A percentile compares a stretch with the other conserved stretches of the same genome.
phyloP scores from a whole-genome alignment of 2,888 invertebrate species.

The Thecophora atra region DNA sequence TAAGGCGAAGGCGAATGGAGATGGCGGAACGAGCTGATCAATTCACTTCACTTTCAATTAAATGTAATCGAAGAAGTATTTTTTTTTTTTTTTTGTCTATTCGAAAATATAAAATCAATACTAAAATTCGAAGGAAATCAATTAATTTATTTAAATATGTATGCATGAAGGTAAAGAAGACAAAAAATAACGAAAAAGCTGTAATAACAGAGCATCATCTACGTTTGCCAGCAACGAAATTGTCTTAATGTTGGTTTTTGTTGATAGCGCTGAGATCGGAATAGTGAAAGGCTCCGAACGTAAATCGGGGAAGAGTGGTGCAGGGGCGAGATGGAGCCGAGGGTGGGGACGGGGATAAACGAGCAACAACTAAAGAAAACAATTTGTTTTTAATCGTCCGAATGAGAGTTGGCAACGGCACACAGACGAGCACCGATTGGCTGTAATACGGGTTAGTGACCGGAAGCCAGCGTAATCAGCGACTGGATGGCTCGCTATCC shows the following conservation, averaged over 20 bases:
- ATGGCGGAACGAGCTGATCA: too few species aligned
- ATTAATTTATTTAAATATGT: not conserved
- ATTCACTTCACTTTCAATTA: not conserved
- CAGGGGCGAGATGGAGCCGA: not conserved
- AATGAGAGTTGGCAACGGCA: slow-evolving; percentile 9
- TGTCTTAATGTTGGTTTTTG: not conserved
- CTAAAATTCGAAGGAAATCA: not conserved
- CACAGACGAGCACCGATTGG: not conserved
- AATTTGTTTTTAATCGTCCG: slow-evolving; percentile 16
- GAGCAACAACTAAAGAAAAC: slow-evolving; percentile 13
- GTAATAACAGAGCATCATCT: too few species aligned
- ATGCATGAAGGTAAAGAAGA: not conserved
- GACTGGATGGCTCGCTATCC: not conserved
- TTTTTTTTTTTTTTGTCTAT: not conserved
- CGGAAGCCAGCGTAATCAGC: slow-evolving; percentile 23
- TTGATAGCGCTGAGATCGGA: not conserved
- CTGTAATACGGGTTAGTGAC: slow-evolving; percentile 17
- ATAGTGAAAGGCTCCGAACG: not conserved
- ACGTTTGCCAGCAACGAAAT: not conserved
- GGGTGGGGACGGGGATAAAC: not conserved
- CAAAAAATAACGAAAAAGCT: too few species aligned
- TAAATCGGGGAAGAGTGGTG: not conserved
- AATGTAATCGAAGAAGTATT: not conserved
- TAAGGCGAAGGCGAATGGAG: too few species aligned
- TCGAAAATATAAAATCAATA: too few species aligned